Percentiles rank a stretch among this genome's conserved stretches.
Conservation (phyloP, 1,140 invertebrate genomes). For the Diplogasteroides magnus region DNA sequence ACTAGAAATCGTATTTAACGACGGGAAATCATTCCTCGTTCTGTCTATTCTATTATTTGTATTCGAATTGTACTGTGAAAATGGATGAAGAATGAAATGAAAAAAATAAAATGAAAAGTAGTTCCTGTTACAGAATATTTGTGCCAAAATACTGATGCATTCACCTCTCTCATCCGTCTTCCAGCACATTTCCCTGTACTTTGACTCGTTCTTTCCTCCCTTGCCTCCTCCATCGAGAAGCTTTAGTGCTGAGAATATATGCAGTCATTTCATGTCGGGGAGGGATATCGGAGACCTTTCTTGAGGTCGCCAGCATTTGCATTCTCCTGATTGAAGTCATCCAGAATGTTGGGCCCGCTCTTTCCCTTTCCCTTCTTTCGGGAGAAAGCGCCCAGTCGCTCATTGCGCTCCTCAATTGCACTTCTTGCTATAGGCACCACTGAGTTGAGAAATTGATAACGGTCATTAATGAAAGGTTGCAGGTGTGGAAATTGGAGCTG, state of each 20-base stretch:
- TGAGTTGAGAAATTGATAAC: too few relatives aligned
- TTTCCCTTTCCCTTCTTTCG: constrained; percentile 54
- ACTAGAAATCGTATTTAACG: too few relatives aligned
- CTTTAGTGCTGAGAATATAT: constrained; percentile 41
- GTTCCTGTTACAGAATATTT: too few relatives aligned
- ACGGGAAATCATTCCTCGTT: too few relatives aligned
- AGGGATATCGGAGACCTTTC: constrained; percentile 38
- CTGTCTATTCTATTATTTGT: too few relatives aligned
- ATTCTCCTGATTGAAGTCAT: constrained; percentile 53
- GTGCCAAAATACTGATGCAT: neutral
- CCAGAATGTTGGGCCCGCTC: constrained; percentile 53
- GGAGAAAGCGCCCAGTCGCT: constrained; percentile 44
- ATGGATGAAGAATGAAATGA: too few relatives aligned
- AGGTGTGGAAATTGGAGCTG: too few relatives aligned
- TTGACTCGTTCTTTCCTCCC: constrained; percentile 59
- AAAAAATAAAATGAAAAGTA: too few relatives aligned
- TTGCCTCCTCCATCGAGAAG: constrained; percentile 56
- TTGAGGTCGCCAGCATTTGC: constrained; percentile 52
- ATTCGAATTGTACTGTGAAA: too few relatives aligned
- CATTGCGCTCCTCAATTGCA: constrained; percentile 44
- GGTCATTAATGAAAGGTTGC: too few relatives aligned
- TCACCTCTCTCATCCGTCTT: constrained; percentile 72
- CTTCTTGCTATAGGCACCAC: too few relatives aligned
- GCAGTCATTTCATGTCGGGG: neutral
- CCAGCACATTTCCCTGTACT: constrained; percentile 86